Percentiles rank a stretch among this genome's conserved stretches.
Conservation (phyloP, 2,797 vertebrate genomes). For the Remorina albescens region DNA sequence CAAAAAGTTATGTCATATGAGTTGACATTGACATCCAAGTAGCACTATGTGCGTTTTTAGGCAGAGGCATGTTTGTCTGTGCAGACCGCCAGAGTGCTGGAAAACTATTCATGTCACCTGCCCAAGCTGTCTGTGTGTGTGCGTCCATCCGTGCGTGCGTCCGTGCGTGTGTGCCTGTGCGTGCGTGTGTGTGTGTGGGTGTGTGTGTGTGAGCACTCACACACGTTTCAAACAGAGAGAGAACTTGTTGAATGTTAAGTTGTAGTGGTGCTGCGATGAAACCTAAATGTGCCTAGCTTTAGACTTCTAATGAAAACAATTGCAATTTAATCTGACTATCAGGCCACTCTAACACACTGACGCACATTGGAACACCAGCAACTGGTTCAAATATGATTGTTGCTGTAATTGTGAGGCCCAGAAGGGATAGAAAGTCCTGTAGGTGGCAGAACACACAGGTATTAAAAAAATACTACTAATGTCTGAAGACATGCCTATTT, state of each 20-base stretch:
- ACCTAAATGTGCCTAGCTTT: slow-evolving; percentile 7
- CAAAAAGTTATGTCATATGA: neutral
- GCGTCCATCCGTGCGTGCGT: no score
- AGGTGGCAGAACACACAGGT: slow-evolving; percentile 35
- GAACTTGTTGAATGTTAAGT: neutral
- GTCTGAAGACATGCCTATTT: slow-evolving; percentile 2
- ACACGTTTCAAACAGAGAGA: neutral
- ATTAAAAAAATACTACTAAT: neutral
- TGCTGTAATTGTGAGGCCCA: slow-evolving; percentile 6
- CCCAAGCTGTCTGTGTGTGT: no score
- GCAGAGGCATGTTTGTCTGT: neutral
- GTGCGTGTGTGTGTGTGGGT: no score
- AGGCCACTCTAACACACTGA: neutral
- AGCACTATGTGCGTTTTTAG: neutral
- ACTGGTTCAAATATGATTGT: slow-evolving; percentile 16
- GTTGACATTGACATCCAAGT: neutral
- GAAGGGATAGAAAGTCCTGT: neutral
- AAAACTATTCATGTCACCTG: no score
- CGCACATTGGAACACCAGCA: neutral
- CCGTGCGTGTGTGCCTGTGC: no score
- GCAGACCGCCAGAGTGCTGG: no score
- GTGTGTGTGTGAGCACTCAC: neutral
- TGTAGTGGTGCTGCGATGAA: slow-evolving; percentile 1
- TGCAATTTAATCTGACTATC: neutral
- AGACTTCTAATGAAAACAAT: slow-evolving; percentile 10